phyloP scores from a whole-genome alignment of 2,888 invertebrate genomes.

The Ectemnius continuus region DNA sequence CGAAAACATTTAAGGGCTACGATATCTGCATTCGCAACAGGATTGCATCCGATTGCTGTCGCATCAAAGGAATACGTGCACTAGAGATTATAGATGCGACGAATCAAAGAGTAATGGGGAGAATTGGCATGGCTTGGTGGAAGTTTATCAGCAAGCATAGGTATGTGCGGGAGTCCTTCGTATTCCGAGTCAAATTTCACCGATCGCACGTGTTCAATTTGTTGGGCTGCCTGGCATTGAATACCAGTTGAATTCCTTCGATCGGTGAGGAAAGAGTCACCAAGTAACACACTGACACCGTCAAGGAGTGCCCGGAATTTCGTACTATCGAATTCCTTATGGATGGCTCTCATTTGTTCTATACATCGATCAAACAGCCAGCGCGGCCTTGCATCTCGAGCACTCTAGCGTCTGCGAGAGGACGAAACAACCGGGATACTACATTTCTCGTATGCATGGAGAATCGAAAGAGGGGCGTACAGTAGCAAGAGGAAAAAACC shows the following conservation, averaged over 20 bases:
- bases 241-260: conserved; percentile 14
- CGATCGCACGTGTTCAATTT: conserved; percentile 22
- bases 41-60: too few species aligned
- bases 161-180: conserved; percentile 7
- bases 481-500: too few species aligned
- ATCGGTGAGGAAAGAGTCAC: conserved; percentile 21
- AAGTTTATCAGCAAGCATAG: conserved; percentile 34
- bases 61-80: too few species aligned
- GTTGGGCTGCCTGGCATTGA: conserved; percentile 12
- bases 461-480: too few species aligned
- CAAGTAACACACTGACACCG: conserved; percentile 3
- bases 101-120: conserved; percentile 23
- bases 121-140: conserved; percentile 34
- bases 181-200: conserved; percentile 13
- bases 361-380: conserved; percentile 10
- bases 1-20: too few species aligned
- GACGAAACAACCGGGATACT: too few species aligned
- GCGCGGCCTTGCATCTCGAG: conserved; percentile 5
- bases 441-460: too few species aligned
- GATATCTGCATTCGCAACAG: too few species aligned
- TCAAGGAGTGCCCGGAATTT: conserved; percentile 30
- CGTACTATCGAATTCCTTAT: conserved; percentile 10
- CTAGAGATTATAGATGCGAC: too few species aligned
- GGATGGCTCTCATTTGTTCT: conserved; percentile 6
- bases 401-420: background rate